Conservation (phyloP, 2,888 invertebrate genomes). For the Scaeva pyrastri region DNA sequence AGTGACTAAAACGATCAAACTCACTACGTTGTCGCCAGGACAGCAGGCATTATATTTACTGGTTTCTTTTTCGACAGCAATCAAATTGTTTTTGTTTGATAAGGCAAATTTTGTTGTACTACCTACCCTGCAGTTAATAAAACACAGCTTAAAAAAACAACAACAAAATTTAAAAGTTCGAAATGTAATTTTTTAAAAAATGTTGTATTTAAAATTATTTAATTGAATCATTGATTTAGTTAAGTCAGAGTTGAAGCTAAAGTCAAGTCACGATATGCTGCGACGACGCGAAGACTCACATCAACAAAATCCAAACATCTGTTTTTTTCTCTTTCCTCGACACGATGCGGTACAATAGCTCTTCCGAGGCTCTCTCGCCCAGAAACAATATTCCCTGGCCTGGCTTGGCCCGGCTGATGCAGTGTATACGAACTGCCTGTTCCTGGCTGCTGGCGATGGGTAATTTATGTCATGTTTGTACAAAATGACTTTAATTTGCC, state of each 20-base stretch:
- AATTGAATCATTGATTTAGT: too few relatives aligned
- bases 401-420: conserved; percentile 13
- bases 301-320: conserved; percentile 25
- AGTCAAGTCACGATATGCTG: conserved; percentile 6
- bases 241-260: background rate
- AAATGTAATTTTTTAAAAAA: too few relatives aligned
- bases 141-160: too few relatives aligned
- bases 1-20: too few relatives aligned
- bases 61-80: too few relatives aligned
- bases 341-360: background rate
- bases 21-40: too few relatives aligned
- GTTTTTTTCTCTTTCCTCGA: conserved; percentile 14
- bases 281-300: background rate
- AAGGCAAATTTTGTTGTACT: too few relatives aligned
- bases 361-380: conserved; percentile 11
- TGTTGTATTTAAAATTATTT: too few relatives aligned
- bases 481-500: conserved; percentile 76
- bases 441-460: conserved; percentile 73
- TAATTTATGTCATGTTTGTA: conserved; percentile 76
- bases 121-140: too few relatives aligned
- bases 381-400: conserved; percentile 20
- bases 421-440: conserved; percentile 44
- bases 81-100: too few relatives aligned
- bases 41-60: too few relatives aligned
- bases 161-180: too few relatives aligned